Evolutionary conservation across 2,113 vertebrate species (phyloP).

Genomic region (Cichladusa arquata): DNA sequence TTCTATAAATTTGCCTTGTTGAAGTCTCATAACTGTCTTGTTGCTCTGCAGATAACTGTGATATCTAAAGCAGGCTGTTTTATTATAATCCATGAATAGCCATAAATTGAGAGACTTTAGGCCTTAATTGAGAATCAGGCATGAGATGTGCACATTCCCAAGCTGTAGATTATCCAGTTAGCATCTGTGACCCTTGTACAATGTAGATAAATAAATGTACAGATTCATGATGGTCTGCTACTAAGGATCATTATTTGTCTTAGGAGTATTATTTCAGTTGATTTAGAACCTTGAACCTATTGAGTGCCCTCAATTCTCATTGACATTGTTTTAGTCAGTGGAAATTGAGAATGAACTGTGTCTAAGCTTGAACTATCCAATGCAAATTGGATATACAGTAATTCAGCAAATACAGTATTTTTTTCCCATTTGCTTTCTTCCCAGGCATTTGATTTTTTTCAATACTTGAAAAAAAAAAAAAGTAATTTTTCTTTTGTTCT

Average conservation of each 20-base stretch:
- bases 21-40: conserved; percentile 67
- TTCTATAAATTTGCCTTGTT: conserved; percentile 46
- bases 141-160: conserved; percentile 3
- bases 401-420: background rate
- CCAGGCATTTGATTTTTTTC: background rate
- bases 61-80: conserved; percentile 36
- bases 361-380: background rate
- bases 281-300: conserved; percentile 12
- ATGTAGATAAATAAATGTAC: background rate
- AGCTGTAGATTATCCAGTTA: conserved; percentile 8
- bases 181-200: background rate
- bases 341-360: background rate
- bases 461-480: background rate
- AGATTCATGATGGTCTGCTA: conserved; percentile 6
- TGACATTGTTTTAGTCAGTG: background rate
- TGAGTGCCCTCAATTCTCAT: background rate
- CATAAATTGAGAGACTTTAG: conserved; percentile 2
- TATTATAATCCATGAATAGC: conserved; percentile 49
- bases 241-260: conserved; percentile 43
- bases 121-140: conserved; percentile 30
- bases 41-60: conserved; percentile 57
- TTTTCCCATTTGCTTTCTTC: background rate
- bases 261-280: conserved; percentile 33
- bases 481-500: background rate
- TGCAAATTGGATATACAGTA: background rate